phyloP scores from a whole-genome alignment of 2,888 invertebrate genomes.

The Frankliniella intonsa region DNA sequence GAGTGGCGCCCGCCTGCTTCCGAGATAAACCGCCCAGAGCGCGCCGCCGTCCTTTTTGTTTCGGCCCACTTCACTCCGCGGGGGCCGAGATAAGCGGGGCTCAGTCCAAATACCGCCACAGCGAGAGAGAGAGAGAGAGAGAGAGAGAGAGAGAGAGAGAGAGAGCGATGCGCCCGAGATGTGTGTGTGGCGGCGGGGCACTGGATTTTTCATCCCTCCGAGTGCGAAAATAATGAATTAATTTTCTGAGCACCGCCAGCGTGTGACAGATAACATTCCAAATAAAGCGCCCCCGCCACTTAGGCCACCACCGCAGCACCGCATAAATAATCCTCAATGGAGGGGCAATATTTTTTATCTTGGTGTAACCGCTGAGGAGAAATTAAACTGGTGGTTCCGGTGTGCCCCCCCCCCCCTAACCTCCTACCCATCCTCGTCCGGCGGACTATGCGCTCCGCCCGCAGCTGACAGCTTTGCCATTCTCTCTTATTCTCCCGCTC shows the following conservation, averaged over 20 bases:
- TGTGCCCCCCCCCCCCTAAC: neutral
- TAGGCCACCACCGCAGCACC: neutral
- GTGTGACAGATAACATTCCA: slow-evolving; percentile 22
- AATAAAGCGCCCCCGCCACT: slow-evolving; percentile 22
- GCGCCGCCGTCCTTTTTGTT: neutral
- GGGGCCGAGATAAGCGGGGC: neutral
- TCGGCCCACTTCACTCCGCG: neutral
- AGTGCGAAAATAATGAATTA: slow-evolving; percentile 20
- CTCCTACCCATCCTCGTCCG: too few relatives aligned
- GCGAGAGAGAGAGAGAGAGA: neutral
- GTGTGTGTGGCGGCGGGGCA: neutral
- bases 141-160: neutral
- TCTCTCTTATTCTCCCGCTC: neutral
- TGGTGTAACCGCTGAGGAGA: slow-evolving; percentile 9
- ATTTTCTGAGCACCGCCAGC: slow-evolving; percentile 1
- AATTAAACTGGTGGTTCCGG: slow-evolving; percentile 7
- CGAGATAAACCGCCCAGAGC: neutral
- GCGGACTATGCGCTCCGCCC: neutral
- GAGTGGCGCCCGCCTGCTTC: neutral
- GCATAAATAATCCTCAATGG: slow-evolving; percentile 25
- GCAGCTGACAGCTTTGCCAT: neutral
- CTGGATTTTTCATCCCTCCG: neutral
- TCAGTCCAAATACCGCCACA: neutral
- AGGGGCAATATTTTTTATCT: neutral
- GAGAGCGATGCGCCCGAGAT: neutral